phyloP scores from a whole-genome alignment of 1,140 invertebrate genomes.

The Sinonovacula constricta region DNA sequence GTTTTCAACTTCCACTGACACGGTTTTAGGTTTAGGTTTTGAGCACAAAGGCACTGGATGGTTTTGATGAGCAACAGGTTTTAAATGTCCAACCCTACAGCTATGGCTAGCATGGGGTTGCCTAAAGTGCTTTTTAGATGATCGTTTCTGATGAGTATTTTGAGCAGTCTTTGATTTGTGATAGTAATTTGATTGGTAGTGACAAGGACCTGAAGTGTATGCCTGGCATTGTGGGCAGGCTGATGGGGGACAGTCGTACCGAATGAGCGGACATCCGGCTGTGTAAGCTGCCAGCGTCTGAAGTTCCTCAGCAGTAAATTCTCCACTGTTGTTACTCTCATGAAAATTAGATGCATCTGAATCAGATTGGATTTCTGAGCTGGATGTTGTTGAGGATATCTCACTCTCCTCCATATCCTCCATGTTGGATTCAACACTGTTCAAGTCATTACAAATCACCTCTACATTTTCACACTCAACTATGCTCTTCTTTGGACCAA shows the following conservation, averaged over 20 bases:
- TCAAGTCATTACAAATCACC: constrained; percentile 77
- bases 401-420: constrained; percentile 71
- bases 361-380: constrained; percentile 71
- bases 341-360: constrained; percentile 55
- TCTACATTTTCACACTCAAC: constrained; percentile 74
- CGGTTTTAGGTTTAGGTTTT: constrained; percentile 7
- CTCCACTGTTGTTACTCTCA: constrained; percentile 43
- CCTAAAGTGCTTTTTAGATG: not conserved
- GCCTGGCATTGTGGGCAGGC: constrained; percentile 73
- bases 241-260: constrained; percentile 68
- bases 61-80: constrained; percentile 16
- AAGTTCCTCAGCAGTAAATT: constrained; percentile 68
- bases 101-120: not conserved
- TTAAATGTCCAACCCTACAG: not conserved
- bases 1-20: constrained; percentile 36
- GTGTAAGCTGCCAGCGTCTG: constrained; percentile 71
- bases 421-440: constrained; percentile 56
- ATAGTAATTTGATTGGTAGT: constrained; percentile 18
- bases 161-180: constrained; percentile 33
- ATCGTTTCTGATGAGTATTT: constrained; percentile 5
- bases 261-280: constrained; percentile 72
- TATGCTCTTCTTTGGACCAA: constrained; percentile 63
- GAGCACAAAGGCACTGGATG: constrained; percentile 49
- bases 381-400: constrained; percentile 70
- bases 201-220: constrained; percentile 47